Evolutionary conservation across 2,797 vertebrate genomes (phyloP).

Genomic region (Platalea minor): DNA sequence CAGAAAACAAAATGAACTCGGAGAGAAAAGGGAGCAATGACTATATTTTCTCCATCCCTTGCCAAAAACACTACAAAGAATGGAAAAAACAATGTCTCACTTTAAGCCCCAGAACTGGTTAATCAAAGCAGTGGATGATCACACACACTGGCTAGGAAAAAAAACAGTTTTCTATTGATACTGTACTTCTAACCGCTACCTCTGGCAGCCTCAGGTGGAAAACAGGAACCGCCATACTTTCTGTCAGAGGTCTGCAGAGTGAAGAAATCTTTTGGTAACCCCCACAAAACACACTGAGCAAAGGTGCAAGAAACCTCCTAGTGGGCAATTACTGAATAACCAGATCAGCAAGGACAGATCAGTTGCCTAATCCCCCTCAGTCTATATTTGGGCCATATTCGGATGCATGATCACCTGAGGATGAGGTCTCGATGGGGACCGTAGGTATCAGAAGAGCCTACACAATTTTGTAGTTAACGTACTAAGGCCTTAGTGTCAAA

Average conservation of each 20-base stretch:
- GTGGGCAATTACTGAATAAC: not conserved
- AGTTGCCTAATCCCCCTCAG: not conserved
- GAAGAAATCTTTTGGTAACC: not conserved
- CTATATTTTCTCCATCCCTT: not conserved
- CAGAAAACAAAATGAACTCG: not conserved
- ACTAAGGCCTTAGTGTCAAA: not conserved
- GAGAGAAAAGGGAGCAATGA: slow-evolving; percentile 8
- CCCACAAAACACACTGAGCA: not conserved
- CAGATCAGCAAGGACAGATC: not conserved
- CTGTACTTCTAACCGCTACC: not conserved
- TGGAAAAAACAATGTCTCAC: not conserved
- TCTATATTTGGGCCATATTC: not conserved
- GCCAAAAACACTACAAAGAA: slow-evolving; percentile 35
- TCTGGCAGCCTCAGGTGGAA: not conserved
- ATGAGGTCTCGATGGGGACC: not conserved
- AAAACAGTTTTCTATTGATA: not conserved
- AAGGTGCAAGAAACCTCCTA: slow-evolving; percentile 22
- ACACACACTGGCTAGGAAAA: not conserved
- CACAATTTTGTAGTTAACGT: not conserved
- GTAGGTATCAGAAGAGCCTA: not conserved
- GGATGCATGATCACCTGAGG: not conserved
- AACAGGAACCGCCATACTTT: not conserved
- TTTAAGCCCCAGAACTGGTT: slow-evolving; percentile 26
- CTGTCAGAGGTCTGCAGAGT: not conserved
- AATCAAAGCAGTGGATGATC: not conserved